These are phyloP conservation scores for Pachyrhynchus sulphureomaculatus DNA, from an alignment of 1,140 invertebrate genomes.

Conservation along the genomic window DNA sequence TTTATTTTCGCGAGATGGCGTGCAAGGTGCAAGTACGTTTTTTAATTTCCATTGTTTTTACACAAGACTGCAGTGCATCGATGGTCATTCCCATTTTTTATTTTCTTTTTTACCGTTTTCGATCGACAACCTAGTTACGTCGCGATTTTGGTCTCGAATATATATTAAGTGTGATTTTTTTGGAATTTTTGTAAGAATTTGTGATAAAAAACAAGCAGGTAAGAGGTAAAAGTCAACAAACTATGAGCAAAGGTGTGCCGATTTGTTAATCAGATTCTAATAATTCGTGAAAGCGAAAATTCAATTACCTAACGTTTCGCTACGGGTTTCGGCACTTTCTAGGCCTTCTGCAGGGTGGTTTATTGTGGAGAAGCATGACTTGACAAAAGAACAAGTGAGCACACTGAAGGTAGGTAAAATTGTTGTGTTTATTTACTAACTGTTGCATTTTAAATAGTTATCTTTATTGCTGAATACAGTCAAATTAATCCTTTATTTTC, in stretches of 20 bases:
- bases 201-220: not conserved
- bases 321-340: not conserved
- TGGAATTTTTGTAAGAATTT: not conserved
- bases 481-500: no score
- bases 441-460: not conserved
- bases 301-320: conserved; percentile 12
- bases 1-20: not conserved
- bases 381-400: not conserved
- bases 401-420: no score
- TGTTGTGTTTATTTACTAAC: not conserved
- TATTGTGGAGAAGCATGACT: not conserved
- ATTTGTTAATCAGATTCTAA: conserved; percentile 10
- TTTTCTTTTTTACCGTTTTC: conserved; percentile 18
- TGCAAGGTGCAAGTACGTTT: not conserved
- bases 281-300: conserved; percentile 24
- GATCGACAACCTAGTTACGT: not conserved
- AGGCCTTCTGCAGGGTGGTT: not conserved
- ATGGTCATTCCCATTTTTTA: conserved; percentile 11
- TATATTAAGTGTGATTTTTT: not conserved
- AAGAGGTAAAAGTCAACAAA: not conserved
- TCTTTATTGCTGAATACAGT: not conserved
- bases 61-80: conserved; percentile 10
- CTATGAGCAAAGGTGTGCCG: conserved; percentile 16
- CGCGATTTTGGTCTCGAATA: not conserved
- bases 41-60: conserved; percentile 21